Base-by-base conservation (phyloP, 2,888 invertebrate species). In the Icerya purchasi region DNA sequence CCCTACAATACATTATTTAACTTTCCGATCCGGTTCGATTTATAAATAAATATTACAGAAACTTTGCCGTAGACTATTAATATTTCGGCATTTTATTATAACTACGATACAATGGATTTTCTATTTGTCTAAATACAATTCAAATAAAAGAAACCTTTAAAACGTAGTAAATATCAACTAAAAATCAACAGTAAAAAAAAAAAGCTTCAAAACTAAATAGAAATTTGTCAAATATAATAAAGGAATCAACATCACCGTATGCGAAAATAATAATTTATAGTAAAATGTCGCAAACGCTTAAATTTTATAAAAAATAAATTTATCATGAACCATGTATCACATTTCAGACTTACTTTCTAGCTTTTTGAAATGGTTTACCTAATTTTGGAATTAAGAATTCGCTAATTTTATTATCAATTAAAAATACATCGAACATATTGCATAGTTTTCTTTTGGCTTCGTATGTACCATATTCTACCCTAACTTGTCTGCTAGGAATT, bases 351-450 rank as follows among this genome's bases (percentile, higher is more conserved):
- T 53, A 63, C 63, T 63, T 63, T 53, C 63, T 36, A 23, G 61
- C 54, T 59, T 79, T 61, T 50, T 52, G 57, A 53, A 64, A 64
- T 36, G 60, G 59, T 60, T 60, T 61, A 50, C 64, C 64, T 25
- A 63, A 58, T 60, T 63, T 62, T 2, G 62, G 61, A 24, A 61
- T 57, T 54, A 62, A 52, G 53, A 58, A 61, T 23, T 21, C 50
- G 24, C 58, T 62, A 2, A 64, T 63, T 56, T 62, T 64, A 3
- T 63, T 61, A 56, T 64, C 64, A 36, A 62, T 62, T 19, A 64
- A 56, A 56, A 63, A 64, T 21, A 64, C 49, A 59, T 64, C 64
- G 53, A 61, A 63, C 52, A 62, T 62, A 57, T 63, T 57, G 54
- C 62, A 61, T 50, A 64, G 55, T 53, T 64, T 64, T 52, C 62